Evolutionary conservation across 2,113 vertebrate species (phyloP), one percentile per base, ranked within the genome.

Genomic region (Diglossa brunneiventris): DNA sequence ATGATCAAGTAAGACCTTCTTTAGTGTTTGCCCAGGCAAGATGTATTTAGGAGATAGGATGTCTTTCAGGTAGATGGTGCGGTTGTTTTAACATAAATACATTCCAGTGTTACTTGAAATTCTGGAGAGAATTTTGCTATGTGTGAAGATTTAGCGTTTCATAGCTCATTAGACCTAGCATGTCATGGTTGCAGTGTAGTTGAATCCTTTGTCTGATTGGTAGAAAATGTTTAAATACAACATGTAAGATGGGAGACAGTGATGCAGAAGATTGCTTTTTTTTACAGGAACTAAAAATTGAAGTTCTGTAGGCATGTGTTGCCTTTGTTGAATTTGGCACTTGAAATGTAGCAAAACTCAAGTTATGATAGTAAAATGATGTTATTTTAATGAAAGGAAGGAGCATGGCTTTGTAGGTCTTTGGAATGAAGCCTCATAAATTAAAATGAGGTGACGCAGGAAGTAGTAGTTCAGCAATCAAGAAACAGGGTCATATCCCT

Each of bases 51-150:
- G 27, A 49, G 35, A 7, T 49, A 39, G 28, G 10, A 23, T 58
- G 33, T 50, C 5, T 49, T 72, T 80, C 26, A 17, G 12, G 23
- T 49, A 35, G 27, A 13, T 2, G 1, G 1, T 49, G 37, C 5
- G 9, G 9, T 82, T 74, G 26, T 83, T 94, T 67, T 37, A 35
- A 4, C 22, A 24, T 35, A 27, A n/a, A 26, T 83, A 6, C 1
- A 39, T 47, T 39, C 5, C 0, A 0, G 1, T 77, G 10, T 41
- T 67, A 12, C 27, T 22, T 68, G 15, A 5, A 92, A 39, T 23
- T 68, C 28, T 63, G 22, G 28, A 61, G 35, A 41, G 61, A n/a
- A 33, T 49, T 18, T 31, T 42, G 11, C 16, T 28, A 13, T 64
- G 11, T 59, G 14, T 80, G 18, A 67, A 61, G 33, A 59, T 12